Conservation (phyloP, 1,140 invertebrate genomes). For the Zaprionus lachaisei region DNA sequence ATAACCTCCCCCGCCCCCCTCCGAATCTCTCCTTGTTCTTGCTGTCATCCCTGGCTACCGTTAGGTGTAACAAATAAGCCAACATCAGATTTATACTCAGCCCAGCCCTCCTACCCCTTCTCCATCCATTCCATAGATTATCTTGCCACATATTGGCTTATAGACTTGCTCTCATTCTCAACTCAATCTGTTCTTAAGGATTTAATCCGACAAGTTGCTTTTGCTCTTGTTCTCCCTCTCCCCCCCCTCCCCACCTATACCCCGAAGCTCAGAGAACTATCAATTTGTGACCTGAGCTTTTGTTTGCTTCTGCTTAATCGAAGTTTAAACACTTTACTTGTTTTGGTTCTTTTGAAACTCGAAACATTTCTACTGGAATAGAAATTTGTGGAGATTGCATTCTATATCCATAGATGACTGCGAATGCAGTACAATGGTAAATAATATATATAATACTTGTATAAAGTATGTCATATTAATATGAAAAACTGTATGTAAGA, state of each 20-base stretch:
- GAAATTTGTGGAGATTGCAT: no score
- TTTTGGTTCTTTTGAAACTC: not conserved
- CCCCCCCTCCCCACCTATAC: not conserved
- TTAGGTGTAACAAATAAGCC: constrained; percentile 30
- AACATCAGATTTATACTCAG: constrained; percentile 20
- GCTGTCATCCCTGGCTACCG: not conserved
- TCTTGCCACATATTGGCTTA: not conserved
- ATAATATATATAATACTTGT: no score
- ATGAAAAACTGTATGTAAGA: no score
- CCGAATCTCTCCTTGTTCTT: not conserved
- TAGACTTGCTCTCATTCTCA: constrained; percentile 11
- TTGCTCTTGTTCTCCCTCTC: not conserved
- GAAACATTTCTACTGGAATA: not conserved
- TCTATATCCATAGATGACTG: no score
- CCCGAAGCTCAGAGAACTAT: not conserved
- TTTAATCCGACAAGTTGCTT: constrained; percentile 5
- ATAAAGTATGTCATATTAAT: no score
- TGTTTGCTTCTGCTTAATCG: not conserved
- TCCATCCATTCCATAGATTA: not conserved
- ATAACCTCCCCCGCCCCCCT: no score
- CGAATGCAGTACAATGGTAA: no score
- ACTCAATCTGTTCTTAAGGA: constrained; percentile 1
- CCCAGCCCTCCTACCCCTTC: no score
- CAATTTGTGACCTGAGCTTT: not conserved
- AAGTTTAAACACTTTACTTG: not conserved